Evolutionary conservation across 2,888 invertebrate genomes (phyloP), one percentile per base, ranked within the genome.

Genomic region (Tanytarsus gracilentus): DNA sequence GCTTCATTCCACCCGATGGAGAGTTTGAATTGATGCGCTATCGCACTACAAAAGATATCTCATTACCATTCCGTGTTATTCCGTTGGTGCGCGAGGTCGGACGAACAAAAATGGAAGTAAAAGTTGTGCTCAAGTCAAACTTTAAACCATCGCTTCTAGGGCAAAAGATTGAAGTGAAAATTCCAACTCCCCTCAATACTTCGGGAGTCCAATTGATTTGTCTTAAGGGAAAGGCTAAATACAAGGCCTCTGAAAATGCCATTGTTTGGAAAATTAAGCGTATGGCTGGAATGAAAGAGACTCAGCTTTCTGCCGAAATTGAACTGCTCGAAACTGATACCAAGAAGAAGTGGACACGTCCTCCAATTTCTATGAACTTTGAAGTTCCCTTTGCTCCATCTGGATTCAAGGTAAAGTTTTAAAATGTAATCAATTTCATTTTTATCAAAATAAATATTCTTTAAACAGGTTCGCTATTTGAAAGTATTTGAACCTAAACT

Each of bases 1-100:
- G 96, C 67, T 99, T 99, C 78, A 99, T 99, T 70, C 99, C 99
- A 62, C 99, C 99, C 1, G 99, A 99, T 74, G 99, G 99, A 50
- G 99, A 99, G 79, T 99, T 97, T 71, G 99, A 99, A 75, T 82
- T 99, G 29, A 99, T 99, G 99, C 88, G 95, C 85, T 99, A 99
- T 76, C 89, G 99, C 63, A 99, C 98, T 61, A 99, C 99, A 21
- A 99, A 99, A 76, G 99, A 99, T 77, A 99, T 99, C 70, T 98
- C 98, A 53, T 79, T 99, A 65, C 99, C 99, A 65, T 99, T 99
- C 83, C 89, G 99, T 65, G 97, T 99, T 63, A 99, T 99, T 70
- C 99, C 99, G 0, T 76, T 99, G 39, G 99, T 99, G 0, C 83
- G 98, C 1, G 99, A 99, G 74, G 96, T 96, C 3, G 98, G 98